Evolutionary conservation across 2,888 invertebrate genomes (phyloP), one percentile per base, ranked within the genome.

Genomic region (Rhodophaea formosa): DNA sequence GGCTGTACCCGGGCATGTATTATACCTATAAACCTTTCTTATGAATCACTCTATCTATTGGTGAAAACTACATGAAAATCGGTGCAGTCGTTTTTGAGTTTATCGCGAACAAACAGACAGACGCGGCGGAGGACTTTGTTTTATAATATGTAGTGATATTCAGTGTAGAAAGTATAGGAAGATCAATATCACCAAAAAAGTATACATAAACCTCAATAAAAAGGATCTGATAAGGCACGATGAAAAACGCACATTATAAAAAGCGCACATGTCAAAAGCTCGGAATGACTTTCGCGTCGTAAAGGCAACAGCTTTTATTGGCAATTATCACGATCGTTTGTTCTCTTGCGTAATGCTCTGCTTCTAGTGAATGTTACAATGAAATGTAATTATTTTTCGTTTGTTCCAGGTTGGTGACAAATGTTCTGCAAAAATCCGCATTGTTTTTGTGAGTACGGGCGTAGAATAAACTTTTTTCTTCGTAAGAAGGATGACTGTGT

Each of bases 381-480:
- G 14, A 51, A 51, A 39, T 53, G 8, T 53, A 53, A 46, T 46
- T 7, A 46, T 49, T 32, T 44, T 59, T 58, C 55, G 6, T 64
- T 66, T 66, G 66, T 66, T 66, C 53, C 66, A 66, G 66, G 66
- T 66, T 59, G 45, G 66, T 66, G 53, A 12, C 39, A 3, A 39
- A 45, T 46, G 58, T n/a, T 39, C 29, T 14, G 42, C 51, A 39
- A 39, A 39, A 39, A n/a, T 39, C 39, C 8, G 1, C 30, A 43
- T 23, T 42, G 14, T 30, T 47, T 44, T 43, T 51, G 54, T 61
- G 51, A 55, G 57, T 59, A 56, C 8, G 35, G 30, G 14, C 10
- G 32, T 23, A n/a, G 39, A 35, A 35, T 39, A n/a, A 12, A n/a
- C 39, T 39, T 39, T 39, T 39, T 10, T 12, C 2, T 35, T 35